Conservation (phyloP, 2,888 invertebrate genomes). For the Idaea dimidiata region DNA sequence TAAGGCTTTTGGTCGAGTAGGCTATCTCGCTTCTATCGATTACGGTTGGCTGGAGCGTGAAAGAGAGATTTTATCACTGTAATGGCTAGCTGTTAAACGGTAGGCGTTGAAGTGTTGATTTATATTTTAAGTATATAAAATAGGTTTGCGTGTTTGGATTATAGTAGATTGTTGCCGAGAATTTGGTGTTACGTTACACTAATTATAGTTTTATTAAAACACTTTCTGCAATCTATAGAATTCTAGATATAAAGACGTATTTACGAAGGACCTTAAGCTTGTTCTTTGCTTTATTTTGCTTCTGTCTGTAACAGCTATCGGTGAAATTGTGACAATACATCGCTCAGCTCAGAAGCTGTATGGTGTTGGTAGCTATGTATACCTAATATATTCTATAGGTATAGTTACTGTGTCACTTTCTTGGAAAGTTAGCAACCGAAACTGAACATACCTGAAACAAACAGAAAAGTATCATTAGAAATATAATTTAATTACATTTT, state of each 20-base stretch:
- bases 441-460: slow-evolving; percentile 47
- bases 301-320: too few species aligned
- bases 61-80: slow-evolving; percentile 20
- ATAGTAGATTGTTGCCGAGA: background rate
- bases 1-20: slow-evolving; percentile 36
- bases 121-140: slow-evolving; percentile 13
- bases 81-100: slow-evolving; percentile 16
- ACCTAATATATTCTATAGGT: background rate
- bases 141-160: slow-evolving; percentile 15
- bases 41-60: slow-evolving; percentile 16
- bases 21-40: slow-evolving; percentile 28
- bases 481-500: too few species aligned
- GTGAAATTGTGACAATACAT: too few species aligned
- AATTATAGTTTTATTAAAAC: background rate
- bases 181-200: slow-evolving; percentile 6
- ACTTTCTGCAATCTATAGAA: background rate
- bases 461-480: slow-evolving; percentile 14
- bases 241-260: too few species aligned
- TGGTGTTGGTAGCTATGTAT: background rate
- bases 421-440: background rate
- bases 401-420: background rate
- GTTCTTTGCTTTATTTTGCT: too few species aligned
- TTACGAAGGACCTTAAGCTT: too few species aligned
- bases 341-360: too few species aligned
- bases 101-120: slow-evolving; percentile 21